phyloP scores from a whole-genome alignment of 2,113 vertebrate species.

The Oenanthe melanoleuca region DNA sequence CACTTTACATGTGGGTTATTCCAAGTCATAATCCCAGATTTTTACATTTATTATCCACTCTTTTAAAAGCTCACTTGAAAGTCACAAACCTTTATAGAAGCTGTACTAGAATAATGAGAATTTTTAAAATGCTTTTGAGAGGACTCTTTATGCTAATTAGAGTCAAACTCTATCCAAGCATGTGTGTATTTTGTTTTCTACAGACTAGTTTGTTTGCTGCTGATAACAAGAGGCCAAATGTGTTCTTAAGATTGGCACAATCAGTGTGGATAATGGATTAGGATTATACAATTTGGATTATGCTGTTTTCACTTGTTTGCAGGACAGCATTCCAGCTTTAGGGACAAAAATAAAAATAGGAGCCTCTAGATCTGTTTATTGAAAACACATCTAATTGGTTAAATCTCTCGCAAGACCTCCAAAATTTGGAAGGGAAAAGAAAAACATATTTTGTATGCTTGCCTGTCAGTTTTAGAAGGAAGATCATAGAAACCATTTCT shows the following conservation, averaged over 20 bases:
- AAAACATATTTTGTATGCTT: background rate
- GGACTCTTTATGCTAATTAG: background rate
- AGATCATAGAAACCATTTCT: background rate
- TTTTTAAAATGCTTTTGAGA: background rate
- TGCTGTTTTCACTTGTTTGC: conserved; percentile 46
- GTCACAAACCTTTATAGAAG: background rate
- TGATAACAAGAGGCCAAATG: conserved; percentile 45
- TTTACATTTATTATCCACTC: background rate
- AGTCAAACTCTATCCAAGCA: background rate
- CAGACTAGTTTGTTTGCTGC: conserved; percentile 24
- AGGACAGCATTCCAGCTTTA: conserved; percentile 52
- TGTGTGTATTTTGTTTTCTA: background rate
- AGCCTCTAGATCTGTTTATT: conserved; percentile 45
- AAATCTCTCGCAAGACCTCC: conserved; percentile 23
- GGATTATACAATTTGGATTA: conserved; percentile 49
- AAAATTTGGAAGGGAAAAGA: background rate
- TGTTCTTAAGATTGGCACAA: conserved; percentile 50
- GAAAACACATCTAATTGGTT: conserved; percentile 40
- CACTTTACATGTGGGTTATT: background rate
- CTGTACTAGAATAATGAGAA: background rate
- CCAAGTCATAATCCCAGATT: background rate
- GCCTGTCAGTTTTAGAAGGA: background rate
- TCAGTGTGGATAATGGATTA: background rate
- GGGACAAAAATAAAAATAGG: conserved; percentile 36
- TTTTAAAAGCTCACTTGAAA: background rate